Evolutionary conservation across 2,888 invertebrate species (phyloP), one percentile per base, ranked within the genome.

Genomic region (Biston betularia): DNA sequence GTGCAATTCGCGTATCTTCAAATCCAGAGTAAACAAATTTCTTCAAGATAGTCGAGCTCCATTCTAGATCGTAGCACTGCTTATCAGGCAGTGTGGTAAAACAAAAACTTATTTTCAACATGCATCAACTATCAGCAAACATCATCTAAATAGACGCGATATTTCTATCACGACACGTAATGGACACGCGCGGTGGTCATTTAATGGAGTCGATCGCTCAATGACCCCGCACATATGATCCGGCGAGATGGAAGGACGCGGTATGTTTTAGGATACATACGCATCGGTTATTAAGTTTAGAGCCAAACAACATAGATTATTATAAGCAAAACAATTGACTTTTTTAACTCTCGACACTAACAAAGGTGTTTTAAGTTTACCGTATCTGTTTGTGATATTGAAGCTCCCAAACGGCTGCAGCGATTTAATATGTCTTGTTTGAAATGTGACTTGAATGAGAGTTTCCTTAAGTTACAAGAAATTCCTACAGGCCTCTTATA

Each of bases 161-260:
- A 44, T 84, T 79, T 72, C 81, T 75, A 88, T 87, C 72, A 64
- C 73, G 73, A 85, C 74, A 89, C 84, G 88, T 85, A 89, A 88
- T 88, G 79, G 75, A 73, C 67, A 69, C 72, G 75, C 71, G 70
- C 71, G 77, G 75, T 84, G 87, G 84, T 85, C 87, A 86, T 83
- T 87, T 87, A 89, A 88, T 89, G 87, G 82, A 86, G 85, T 80
- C 86, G 87, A 86, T 84, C 88, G 90, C 90, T 79, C 92, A 87
- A 84, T 91, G 92, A 92, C 92, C 92, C 86, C 89, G 79, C 57
- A 77, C 78, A 77, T 54, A 52, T 50, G 61, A 46, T 49, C 52
- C 78, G 78, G 78, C 77, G 73, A 75, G 76, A 79, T 81, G 79
- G 79, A 81, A 82, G 80, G 42, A 58, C 46, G 75, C 79, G 83